phyloP scores from a whole-genome alignment of 2,113 vertebrate genomes.

The Vanacampus margaritifer region DNA sequence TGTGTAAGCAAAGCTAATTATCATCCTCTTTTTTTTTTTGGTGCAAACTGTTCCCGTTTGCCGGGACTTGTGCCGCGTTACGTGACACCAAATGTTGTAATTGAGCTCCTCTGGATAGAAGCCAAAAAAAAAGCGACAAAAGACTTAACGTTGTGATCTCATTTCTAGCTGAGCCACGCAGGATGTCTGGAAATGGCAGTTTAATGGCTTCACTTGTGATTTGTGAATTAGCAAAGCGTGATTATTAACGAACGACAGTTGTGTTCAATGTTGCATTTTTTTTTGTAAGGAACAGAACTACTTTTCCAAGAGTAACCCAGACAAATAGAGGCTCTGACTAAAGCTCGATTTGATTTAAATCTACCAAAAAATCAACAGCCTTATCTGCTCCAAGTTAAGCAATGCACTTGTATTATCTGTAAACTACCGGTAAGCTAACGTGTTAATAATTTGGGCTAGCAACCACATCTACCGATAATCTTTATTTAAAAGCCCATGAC shows the following conservation, averaged over 20 bases:
- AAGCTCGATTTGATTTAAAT: neutral
- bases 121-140: constrained; percentile 27
- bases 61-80: constrained; percentile 12
- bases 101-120: constrained; percentile 31
- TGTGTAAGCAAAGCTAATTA: constrained; percentile 17
- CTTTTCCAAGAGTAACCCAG: constrained; percentile 25
- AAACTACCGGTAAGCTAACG: neutral
- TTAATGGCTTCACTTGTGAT: neutral
- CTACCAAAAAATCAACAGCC: neutral
- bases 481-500: too few species aligned
- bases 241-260: neutral
- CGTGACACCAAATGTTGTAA: constrained; percentile 28
- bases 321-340: neutral
- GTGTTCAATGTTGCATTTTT: neutral
- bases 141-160: constrained; percentile 32
- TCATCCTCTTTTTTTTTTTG: constrained; percentile 13
- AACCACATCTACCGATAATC: too few species aligned
- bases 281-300: neutral
- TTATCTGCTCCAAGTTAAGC: too few species aligned
- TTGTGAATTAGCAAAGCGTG: neutral
- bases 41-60: constrained; percentile 21
- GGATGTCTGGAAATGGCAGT: neutral
- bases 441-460: too few species aligned
- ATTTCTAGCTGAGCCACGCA: constrained; percentile 40
- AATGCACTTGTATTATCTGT: neutral